Base-by-base conservation (phyloP, 2,113 vertebrate species). In the Megaptera novaeangliae region DNA sequence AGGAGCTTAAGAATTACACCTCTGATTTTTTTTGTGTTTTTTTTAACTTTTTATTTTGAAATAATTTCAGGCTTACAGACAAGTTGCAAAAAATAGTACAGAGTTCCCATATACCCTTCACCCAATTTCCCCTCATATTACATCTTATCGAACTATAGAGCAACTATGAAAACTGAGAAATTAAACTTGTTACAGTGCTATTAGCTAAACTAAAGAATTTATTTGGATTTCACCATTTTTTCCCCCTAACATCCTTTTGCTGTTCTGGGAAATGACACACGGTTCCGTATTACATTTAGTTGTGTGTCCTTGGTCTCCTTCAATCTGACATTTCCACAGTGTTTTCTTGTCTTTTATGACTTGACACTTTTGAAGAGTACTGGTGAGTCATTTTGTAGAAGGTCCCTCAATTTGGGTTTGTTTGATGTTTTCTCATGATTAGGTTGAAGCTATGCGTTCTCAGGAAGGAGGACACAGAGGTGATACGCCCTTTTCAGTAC, bases 31-130 rank as follows among this genome's bases (percentile, higher is more conserved):
- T 75, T 78, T 61, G 75, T 36, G 13, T 41, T 94, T 66, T 66
- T 90, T 96, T 87, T 63, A 87, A 86, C 39, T 66, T 90, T 81
- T 66, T 78, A 80, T 78, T 96, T 81, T 91, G 88, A 94, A 95
- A 21, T 57, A 83, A 84, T 69, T 94, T 87, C 69, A 72, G 82
- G 55, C 23, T 88, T 87, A 63, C 11, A 86, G 63, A 69, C 44
- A 44, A 95, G 14, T 84, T 94, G 17, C 12, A 93, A 77, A 77
- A 94, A 91, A 75, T 39, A 88, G 34, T 31, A 52, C 44, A 44
- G 15, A 64, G 10, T 71, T 96, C 55, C 15, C 34, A 77, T 74
- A 31, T 72, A 36, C 3, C 34, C 4, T 86, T 84, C 15, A 61
- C 39, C 6, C 8, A 59, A 14, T 81, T 64, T 82, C 49, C 34